Evolutionary conservation across 2,888 invertebrate species (phyloP), one percentile per base, ranked within the genome.

Genomic region (Tetheella fluctuosa): DNA sequence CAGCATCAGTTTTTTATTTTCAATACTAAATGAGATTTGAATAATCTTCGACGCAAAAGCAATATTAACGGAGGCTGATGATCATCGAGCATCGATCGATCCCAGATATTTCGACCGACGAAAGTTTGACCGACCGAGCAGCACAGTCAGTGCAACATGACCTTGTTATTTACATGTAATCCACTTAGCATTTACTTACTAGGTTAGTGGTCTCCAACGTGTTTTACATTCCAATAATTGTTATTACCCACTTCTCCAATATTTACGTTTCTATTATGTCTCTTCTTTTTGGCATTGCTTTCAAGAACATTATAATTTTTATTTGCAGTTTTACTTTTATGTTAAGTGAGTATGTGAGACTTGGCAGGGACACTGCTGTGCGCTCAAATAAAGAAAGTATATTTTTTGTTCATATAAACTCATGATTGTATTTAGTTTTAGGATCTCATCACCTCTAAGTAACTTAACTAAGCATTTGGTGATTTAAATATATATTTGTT

Each of bases 41-140:
- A 20, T 52, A 52, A 23, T 72, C 74, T 71, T 34, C 13, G 2
- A 54, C 48, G 66, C 60, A 67, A 63, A 64, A 68, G 64, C 42
- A 65, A 63, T 63, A 69, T 71, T n/a, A n/a, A n/a, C n/a, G n/a
- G n/a, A n/a, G n/a, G n/a, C n/a, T n/a, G n/a, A n/a, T 15, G 37
- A 37, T 7, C 37, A 10, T 57, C 57, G 23, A 57, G 20, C 58
- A 37, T 20, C 39, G 17, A 23, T 23, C 17, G 56, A 30, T 2
- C 30, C 30, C 34, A 13, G 13, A 23, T n/a, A 3, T 5, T n/a
- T 39, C 37, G 57, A 15, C 57, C 13, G 4, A 34, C 34, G 13
- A 23, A n/a, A 4, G 39, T 39, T 39, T 17, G 57, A 15, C 57
- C n/a, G 52, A n/a, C 25, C n/a, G 8, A 6, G 30, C 2, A 20